These are phyloP conservation scores for Arctocebus calabarensis DNA, from an alignment of 2,797 vertebrate species.

Conservation along the genomic window DNA sequence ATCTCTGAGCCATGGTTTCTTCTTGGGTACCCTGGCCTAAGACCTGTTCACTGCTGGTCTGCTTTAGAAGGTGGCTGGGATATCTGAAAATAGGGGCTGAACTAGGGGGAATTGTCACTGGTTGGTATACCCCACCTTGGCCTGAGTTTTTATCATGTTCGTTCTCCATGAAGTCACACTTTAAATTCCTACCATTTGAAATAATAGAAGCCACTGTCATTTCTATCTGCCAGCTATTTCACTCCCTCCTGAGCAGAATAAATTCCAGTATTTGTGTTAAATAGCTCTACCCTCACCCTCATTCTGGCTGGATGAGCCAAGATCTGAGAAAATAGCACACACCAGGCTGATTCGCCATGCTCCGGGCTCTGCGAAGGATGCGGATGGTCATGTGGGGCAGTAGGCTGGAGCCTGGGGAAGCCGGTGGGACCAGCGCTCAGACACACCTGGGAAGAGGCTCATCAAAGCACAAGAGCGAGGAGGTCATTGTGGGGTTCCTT, in stretches of 20 bases:
- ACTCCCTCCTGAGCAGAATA: background rate
- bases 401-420: background rate
- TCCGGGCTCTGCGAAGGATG: background rate
- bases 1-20: background rate
- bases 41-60: background rate
- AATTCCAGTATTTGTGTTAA: slow-evolving; percentile 18
- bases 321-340: background rate
- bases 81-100: background rate
- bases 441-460: background rate
- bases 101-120: background rate
- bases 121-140: background rate
- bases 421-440: background rate
- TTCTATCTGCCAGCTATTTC: background rate
- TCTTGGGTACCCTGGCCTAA: background rate
- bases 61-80: background rate
- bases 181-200: slow-evolving; percentile 41
- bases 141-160: background rate
- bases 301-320: background rate
- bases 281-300: background rate
- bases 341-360: background rate
- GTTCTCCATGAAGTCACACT: slow-evolving; percentile 17
- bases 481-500: background rate
- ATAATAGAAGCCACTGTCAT: background rate
- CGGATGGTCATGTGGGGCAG: background rate
- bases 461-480: slow-evolving; percentile 23